Evolutionary conservation across 2,888 invertebrate genomes (phyloP).

Genomic region (Acronicta alni): DNA sequence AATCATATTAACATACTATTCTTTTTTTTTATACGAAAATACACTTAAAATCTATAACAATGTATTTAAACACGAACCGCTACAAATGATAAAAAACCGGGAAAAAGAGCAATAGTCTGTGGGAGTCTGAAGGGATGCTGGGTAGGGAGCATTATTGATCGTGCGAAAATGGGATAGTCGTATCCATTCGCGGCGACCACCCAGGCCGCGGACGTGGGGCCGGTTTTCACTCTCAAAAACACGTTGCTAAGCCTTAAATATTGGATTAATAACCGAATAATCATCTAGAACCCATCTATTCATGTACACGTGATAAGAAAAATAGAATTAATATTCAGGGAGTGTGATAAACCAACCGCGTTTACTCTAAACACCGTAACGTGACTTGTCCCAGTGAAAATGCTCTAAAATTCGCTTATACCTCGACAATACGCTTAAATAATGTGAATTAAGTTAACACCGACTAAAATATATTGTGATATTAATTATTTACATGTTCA

Average conservation of each 20-base stretch:
- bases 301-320: constrained; percentile 45
- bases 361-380: constrained; percentile 60
- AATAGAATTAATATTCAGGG: constrained; percentile 48
- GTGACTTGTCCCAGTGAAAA: constrained; percentile 64
- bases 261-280: constrained; percentile 69
- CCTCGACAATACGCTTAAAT: constrained; percentile 62
- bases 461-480: constrained; percentile 55
- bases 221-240: constrained; percentile 82
- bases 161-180: constrained; percentile 87
- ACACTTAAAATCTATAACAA: constrained; percentile 7
- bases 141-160: constrained; percentile 90
- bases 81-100: constrained; percentile 1
- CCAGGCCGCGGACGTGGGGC: constrained; percentile 84
- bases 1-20: constrained; percentile 1
- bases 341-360: constrained; percentile 53
- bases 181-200: constrained; percentile 86
- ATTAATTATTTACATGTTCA: constrained; percentile 58
- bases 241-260: constrained; percentile 78
- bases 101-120: constrained; percentile 67
- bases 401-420: constrained; percentile 51
- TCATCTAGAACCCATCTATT: constrained; percentile 56
- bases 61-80: background rate
- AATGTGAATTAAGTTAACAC: constrained; percentile 44
- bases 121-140: constrained; percentile 87
- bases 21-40: constrained; percentile 7